Evolutionary conservation across 1,140 invertebrate genomes (phyloP).

Genomic region (Dufourea novaeangliae): DNA sequence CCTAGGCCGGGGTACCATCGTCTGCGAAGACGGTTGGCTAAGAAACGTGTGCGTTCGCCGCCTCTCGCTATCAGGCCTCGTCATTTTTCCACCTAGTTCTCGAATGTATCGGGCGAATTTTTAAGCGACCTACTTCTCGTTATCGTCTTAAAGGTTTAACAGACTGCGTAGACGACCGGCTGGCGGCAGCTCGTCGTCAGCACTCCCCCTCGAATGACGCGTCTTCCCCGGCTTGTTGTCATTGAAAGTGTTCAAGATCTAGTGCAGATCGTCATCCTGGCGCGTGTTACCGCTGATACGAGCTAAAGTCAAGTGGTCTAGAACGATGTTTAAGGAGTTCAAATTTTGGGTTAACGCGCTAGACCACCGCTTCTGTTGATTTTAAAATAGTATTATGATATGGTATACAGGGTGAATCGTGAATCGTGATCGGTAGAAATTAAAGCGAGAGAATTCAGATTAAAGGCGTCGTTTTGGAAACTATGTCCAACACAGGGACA

Average conservation of each 20-base stretch:
- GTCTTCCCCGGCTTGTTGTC: slow-evolving; percentile 71
- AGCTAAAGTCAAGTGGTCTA: not conserved
- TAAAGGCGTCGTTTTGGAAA: no score
- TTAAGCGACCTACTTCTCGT: slow-evolving; percentile 79
- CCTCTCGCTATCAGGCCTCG: slow-evolving; percentile 71
- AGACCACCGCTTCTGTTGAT: no score
- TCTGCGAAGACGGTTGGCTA: slow-evolving; percentile 1
- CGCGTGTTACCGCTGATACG: not conserved
- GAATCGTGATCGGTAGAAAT: no score
- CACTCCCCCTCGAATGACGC: not conserved
- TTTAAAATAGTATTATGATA: no score
- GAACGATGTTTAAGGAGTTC: no score
- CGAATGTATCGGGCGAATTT: slow-evolving; percentile 77
- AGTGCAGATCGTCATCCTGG: slow-evolving; percentile 69
- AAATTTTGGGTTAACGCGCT: no score
- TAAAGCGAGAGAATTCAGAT: no score
- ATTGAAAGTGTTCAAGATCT: slow-evolving; percentile 80
- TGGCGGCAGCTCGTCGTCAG: slow-evolving; percentile 40
- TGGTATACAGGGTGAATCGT: no score
- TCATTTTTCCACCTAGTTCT: slow-evolving; percentile 80
- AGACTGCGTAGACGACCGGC: slow-evolving; percentile 18
- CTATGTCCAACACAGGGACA: no score
- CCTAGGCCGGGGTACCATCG: not conserved
- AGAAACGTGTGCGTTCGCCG: slow-evolving; percentile 44
- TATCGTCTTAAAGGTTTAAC: slow-evolving; percentile 66